A percentile compares a stretch with the other conserved stretches of the same genome.
Conservation (phyloP, 1,140 invertebrate genomes). For the Apis laboriosa region DNA sequence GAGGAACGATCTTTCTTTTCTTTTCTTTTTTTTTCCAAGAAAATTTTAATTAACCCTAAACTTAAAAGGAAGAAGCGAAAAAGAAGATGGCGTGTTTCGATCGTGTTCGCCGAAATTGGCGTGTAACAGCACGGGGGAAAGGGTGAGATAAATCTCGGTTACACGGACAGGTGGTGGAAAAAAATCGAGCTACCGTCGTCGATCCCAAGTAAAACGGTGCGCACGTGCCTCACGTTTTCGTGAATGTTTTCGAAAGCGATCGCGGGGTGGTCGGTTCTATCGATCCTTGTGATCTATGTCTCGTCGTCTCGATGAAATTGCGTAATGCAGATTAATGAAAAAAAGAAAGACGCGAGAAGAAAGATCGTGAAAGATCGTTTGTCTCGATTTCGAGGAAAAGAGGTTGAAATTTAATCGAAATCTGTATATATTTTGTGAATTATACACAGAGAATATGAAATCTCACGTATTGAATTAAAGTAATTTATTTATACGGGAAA, state of each 20-base stretch:
- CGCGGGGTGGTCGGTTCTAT: conserved; percentile 20
- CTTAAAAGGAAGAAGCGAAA: no score
- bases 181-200: conserved; percentile 20
- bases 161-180: neutral
- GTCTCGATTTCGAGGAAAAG: no score
- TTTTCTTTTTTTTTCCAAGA: no score
- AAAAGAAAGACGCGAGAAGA: no score
- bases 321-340: neutral
- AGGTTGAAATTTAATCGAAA: no score
- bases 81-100: conserved; percentile 9
- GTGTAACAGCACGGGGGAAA: neutral
- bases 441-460: no score
- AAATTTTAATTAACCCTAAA: no score
- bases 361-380: no score
- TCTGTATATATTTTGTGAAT: no score
- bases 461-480: no score
- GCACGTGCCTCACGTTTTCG: conserved; percentile 52
- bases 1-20: neutral
- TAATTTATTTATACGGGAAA: no score
- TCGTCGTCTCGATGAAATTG: neutral
- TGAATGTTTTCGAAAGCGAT: conserved; percentile 44
- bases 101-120: conserved; percentile 1
- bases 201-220: conserved; percentile 6
- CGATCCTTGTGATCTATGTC: conserved; percentile 18
- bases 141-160: conserved; percentile 43